Evolutionary conservation across 2,797 vertebrate species (phyloP).

Genomic region (Ctenopoma kingsleyae): DNA sequence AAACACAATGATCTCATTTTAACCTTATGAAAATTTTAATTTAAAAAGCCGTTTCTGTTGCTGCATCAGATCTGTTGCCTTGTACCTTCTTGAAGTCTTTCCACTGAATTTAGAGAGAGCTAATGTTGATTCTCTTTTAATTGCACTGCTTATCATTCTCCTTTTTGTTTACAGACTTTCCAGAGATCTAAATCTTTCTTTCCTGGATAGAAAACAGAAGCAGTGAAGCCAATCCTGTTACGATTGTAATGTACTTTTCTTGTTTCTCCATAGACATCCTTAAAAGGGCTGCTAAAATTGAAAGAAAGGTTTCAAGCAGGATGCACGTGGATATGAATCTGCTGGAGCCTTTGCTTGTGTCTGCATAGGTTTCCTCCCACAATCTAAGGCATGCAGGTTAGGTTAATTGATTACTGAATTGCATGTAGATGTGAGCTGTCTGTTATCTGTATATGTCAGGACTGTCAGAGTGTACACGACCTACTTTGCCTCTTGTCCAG

Average conservation of each 20-base stretch:
- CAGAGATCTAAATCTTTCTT: background rate
- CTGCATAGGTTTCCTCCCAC: no score
- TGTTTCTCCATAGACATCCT: background rate
- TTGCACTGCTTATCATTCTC: constrained; percentile 6
- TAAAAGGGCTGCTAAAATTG: background rate
- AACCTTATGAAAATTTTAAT: background rate
- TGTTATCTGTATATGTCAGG: no score
- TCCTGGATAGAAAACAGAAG: constrained; percentile 5
- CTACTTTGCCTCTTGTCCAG: no score
- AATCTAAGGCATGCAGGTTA: no score
- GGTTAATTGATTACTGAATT: no score
- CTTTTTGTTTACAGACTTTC: constrained; percentile 21
- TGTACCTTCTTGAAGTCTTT: constrained; percentile 16
- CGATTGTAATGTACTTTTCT: background rate
- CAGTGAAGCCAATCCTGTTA: background rate
- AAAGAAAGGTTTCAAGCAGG: background rate
- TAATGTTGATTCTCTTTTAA: constrained; percentile 15
- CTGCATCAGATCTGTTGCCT: constrained; percentile 1
- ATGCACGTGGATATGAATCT: no score
- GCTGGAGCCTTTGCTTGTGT: no score
- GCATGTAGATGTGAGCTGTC: no score
- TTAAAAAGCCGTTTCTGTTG: background rate
- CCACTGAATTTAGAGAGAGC: background rate
- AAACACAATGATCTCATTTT: constrained; percentile 10
- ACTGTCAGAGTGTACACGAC: no score